Evolutionary conservation across 2,113 vertebrate genomes (phyloP).

Genomic region (Scatophagus argus): DNA sequence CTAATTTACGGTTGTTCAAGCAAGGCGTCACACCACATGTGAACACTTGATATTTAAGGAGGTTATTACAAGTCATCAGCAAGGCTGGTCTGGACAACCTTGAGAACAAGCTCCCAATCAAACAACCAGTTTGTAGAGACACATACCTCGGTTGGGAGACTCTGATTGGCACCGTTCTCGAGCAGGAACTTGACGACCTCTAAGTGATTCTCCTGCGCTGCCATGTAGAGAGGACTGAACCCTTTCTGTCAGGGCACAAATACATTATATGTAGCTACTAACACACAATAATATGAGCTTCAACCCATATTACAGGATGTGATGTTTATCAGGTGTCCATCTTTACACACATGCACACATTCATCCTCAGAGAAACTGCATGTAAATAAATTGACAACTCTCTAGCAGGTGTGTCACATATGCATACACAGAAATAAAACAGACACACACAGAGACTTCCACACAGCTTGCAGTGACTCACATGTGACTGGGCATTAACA

Average conservation of each 20-base stretch:
- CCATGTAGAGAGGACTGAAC: conserved; percentile 98
- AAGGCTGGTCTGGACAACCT: not conserved
- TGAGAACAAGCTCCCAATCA: not conserved
- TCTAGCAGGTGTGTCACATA: conserved; percentile 1
- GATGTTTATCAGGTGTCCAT: not conserved
- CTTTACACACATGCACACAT: not conserved
- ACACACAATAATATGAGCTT: not conserved
- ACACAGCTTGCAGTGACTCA: conserved; percentile 63
- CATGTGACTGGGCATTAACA: conserved; percentile 97
- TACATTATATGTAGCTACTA: not conserved
- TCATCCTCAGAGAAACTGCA: not conserved
- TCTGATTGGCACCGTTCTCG: conserved; percentile 98
- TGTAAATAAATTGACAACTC: conserved; percentile 1
- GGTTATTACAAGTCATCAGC: not conserved
- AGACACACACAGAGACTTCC: not conserved
- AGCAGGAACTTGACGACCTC: conserved; percentile 98
- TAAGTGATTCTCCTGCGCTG: conserved; percentile 97
- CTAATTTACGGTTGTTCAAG: not conserved
- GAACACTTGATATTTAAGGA: not conserved
- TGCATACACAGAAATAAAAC: not conserved
- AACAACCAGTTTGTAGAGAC: not conserved
- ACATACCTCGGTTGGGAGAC: conserved; percentile 95
- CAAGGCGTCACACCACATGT: not conserved
- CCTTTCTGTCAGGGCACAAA: conserved; percentile 90
- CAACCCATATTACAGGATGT: not conserved